Percentiles rank a stretch among this genome's conserved stretches.
phyloP scores from a whole-genome alignment of 2,888 invertebrate species.

The Acleris holmiana region DNA sequence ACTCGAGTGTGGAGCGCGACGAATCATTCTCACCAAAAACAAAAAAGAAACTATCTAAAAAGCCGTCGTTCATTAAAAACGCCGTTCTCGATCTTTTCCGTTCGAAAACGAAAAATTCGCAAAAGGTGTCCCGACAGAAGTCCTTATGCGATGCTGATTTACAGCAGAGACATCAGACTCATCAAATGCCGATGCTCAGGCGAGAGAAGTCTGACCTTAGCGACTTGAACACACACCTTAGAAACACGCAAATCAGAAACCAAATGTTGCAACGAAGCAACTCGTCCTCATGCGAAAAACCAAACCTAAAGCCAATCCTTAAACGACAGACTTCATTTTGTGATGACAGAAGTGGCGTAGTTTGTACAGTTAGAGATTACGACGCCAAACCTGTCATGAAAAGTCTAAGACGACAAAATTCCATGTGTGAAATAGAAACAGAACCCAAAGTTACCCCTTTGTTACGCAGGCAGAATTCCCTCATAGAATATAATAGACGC shows the following conservation, averaged over 20 bases:
- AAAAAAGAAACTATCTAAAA: slow-evolving; percentile 84
- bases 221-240: slow-evolving; percentile 73
- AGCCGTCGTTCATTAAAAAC: slow-evolving; percentile 82
- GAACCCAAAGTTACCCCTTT: slow-evolving; percentile 83
- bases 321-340: slow-evolving; percentile 81
- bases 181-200: slow-evolving; percentile 69
- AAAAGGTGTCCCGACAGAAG: slow-evolving; percentile 80
- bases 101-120: slow-evolving; percentile 79
- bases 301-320: slow-evolving; percentile 74
- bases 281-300: slow-evolving; percentile 80
- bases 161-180: slow-evolving; percentile 67
- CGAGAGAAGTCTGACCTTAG: slow-evolving; percentile 79
- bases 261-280: slow-evolving; percentile 80
- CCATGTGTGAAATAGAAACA: slow-evolving; percentile 82
- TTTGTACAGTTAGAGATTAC: slow-evolving; percentile 77
- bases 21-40: slow-evolving; percentile 82
- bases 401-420: slow-evolving; percentile 74
- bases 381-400: slow-evolving; percentile 74
- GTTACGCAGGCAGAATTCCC: slow-evolving; percentile 81
- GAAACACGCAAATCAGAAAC: slow-evolving; percentile 73
- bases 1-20: slow-evolving; percentile 80
- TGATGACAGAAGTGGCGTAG: slow-evolving; percentile 75
- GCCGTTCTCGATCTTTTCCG: slow-evolving; percentile 82
- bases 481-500: slow-evolving; percentile 80
- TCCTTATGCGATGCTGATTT: slow-evolving; percentile 79